Evolutionary conservation across 2,113 vertebrate species (phyloP).

Genomic region (Myocastor coypus): DNA sequence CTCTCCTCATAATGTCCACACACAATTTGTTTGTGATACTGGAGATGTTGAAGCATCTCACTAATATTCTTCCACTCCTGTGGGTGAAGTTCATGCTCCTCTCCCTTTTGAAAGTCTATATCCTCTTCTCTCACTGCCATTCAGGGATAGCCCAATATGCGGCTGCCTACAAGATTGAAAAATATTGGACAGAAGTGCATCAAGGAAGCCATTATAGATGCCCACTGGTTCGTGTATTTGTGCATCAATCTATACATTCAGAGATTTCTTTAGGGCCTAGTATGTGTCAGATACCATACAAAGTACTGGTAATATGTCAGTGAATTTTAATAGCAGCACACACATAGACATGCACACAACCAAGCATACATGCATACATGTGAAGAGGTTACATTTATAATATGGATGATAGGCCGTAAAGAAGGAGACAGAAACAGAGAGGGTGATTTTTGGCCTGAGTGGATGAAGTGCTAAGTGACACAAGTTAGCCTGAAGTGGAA

Average conservation of each 20-base stretch:
- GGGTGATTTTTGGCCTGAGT: neutral
- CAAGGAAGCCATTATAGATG: neutral
- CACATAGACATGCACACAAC: neutral
- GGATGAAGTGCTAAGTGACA: neutral
- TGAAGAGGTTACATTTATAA: slow-evolving; percentile 19
- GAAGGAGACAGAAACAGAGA: slow-evolving; percentile 5
- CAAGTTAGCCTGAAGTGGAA: neutral
- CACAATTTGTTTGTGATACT: neutral
- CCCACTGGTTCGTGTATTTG: neutral
- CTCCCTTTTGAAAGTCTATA: neutral
- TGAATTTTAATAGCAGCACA: neutral
- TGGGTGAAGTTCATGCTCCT: slow-evolving; percentile 50
- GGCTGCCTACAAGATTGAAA: neutral
- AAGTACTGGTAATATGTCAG: neutral
- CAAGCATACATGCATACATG: neutral
- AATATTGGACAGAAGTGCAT: neutral
- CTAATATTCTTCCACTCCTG: slow-evolving; percentile 48
- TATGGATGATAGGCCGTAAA: neutral
- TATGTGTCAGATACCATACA: neutral
- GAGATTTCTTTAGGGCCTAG: neutral
- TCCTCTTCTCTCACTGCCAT: neutral
- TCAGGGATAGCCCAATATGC: neutral
- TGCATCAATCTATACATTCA: neutral
- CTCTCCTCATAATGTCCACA: slow-evolving; percentile 9
- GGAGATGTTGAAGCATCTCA: neutral